Conservation (phyloP, 2,113 vertebrate genomes). For the Mus musculus region DNA sequence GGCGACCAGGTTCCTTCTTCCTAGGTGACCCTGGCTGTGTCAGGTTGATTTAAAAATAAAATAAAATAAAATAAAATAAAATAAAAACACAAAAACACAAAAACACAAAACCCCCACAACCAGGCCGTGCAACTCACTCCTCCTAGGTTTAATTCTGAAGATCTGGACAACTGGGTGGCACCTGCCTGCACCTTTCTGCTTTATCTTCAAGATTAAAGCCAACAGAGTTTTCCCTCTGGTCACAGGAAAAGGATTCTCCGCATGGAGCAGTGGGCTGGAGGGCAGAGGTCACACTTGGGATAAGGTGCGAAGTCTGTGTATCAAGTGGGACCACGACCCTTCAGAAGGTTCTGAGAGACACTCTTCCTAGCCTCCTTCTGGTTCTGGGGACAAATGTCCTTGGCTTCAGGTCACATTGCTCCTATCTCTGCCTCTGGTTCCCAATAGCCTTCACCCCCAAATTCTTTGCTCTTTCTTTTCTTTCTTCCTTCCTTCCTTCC, state of each 20-base stretch:
- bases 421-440: background rate
- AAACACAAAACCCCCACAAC: background rate
- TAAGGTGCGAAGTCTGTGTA: background rate
- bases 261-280: too few species aligned
- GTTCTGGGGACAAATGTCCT: background rate
- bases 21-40: background rate
- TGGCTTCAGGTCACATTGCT: background rate
- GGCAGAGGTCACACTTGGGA: rapidly evolving
- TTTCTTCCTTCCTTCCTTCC: too few species aligned
- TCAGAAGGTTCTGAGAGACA: background rate
- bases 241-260: background rate
- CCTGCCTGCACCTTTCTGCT: background rate
- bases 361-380: background rate
- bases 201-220: background rate
- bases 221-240: background rate
- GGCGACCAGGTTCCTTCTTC: background rate
- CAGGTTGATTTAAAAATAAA: background rate
- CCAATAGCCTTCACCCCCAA: rapidly evolving
- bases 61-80: background rate
- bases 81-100: too few species aligned
- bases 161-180: background rate
- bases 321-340: background rate
- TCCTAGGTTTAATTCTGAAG: background rate
- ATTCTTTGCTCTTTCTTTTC: too few species aligned
- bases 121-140: background rate